These are phyloP conservation scores for Flexamia atlantica DNA, from an alignment of 2,888 invertebrate species.

Conservation along the genomic window DNA sequence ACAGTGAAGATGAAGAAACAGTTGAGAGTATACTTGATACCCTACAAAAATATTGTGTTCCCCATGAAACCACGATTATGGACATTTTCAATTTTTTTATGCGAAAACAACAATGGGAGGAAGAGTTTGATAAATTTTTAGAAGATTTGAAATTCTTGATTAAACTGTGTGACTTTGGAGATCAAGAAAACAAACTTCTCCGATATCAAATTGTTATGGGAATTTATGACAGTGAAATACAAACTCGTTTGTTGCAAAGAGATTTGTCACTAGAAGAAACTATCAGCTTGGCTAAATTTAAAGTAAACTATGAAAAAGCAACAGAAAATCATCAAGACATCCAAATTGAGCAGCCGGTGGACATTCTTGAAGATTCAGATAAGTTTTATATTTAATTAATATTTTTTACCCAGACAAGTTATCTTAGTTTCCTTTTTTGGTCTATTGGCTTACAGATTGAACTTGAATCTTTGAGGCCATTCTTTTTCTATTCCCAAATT, in stretches of 20 bases:
- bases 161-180: constrained; percentile 40
- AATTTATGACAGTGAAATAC: constrained; percentile 14
- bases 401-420: not conserved
- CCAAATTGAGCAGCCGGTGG: not conserved
- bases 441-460: too few species aligned
- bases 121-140: constrained; percentile 15
- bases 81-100: constrained; percentile 44
- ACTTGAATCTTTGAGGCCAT: too few species aligned
- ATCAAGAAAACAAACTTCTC: constrained; percentile 48
- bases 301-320: not conserved
- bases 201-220: constrained; percentile 43
- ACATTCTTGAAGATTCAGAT: constrained; percentile 22
- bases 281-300: not conserved
- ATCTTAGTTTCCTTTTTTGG: too few species aligned
- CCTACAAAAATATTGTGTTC: constrained; percentile 16
- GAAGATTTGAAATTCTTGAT: constrained; percentile 39
- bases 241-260: constrained; percentile 9
- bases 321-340: not conserved
- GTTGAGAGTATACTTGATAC: constrained; percentile 1
- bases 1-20: not conserved
- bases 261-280: constrained; percentile 46
- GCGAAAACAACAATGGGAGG: constrained; percentile 37
- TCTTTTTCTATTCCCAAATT: too few species aligned
- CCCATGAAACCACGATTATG: not conserved
- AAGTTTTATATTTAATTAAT: constrained; percentile 11